Base-by-base conservation (phyloP, 2,888 invertebrate species). In the Noctua comes region DNA sequence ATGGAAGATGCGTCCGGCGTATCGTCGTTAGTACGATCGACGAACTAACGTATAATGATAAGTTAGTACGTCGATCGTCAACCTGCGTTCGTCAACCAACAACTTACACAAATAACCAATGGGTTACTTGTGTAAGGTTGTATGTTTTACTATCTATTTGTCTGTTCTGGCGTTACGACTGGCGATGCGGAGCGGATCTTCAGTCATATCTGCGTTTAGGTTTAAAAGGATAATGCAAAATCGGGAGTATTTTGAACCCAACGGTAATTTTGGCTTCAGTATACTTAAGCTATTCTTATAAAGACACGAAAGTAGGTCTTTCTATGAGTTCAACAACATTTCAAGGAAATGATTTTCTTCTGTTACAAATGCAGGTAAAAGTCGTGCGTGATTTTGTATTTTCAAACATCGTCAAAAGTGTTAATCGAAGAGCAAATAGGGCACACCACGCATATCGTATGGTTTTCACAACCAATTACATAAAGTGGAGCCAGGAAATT, bases 261-360 rank as follows among this genome's bases (percentile, higher is more conserved):
- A 3, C 36, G 36, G 36, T 36, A 36, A 57, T 57, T 57, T 24
- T 57, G n/a, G n/a, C 24, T 10, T 4, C 24, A 4, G 10, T 27
- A 16, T 46, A 24, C 40, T 40, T 40, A 43, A 46, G n/a, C n/a
- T 48, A 51, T 51, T 27, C 16, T 27, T 1, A 18, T 69, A 36
- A 16, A 36, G 10, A 72, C 27, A 72, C 10, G 36, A 27, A 21
- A 24, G 10, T 24, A 24, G 10, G 5, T 40, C 8, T 13, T 27
- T 0, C 72, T 40, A 74, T 73, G 18, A 2, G 73, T 51, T 73
- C 73, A 74, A 73, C 24, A 4, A 43, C 74, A 73, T 54, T 72
- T 18, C 1, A 27, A 73, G 11, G 40, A 73, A 73, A 27, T 73
- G 0, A 27, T 51, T 40, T 40, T 51, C 40, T 73, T 13, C 21